Evolutionary conservation across 2,113 vertebrate genomes (phyloP).

Genomic region (Aythya baeri): DNA sequence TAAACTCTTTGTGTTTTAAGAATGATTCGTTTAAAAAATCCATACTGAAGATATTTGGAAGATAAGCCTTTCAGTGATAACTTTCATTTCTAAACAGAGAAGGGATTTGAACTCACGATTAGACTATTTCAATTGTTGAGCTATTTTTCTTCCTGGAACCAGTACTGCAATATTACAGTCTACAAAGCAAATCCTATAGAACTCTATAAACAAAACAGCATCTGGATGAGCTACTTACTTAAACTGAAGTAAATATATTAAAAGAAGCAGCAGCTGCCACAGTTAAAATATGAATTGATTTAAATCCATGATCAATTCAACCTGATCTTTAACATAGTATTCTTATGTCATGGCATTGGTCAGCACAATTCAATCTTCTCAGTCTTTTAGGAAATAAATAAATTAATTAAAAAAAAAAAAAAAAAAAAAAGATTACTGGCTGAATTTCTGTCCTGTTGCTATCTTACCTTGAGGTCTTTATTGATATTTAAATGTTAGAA

Average conservation of each 20-base stretch:
- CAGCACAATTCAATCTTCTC: not conserved
- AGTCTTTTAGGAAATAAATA: not conserved
- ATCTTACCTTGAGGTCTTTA: slow-evolving; percentile 8
- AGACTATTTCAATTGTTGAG: not conserved
- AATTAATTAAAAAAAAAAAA: not conserved
- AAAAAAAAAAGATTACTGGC: not conserved
- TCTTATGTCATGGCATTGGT: not conserved
- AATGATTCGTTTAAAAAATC: not conserved
- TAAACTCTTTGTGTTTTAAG: not conserved
- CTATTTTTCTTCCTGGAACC: not conserved
- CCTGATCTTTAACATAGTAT: not conserved
- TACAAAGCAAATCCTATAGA: not conserved
- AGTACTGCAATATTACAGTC: not conserved
- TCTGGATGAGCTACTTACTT: slow-evolving; percentile 16
- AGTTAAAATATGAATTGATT: slow-evolving; percentile 1
- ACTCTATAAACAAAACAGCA: not conserved
- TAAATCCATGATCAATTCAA: slow-evolving; percentile 13
- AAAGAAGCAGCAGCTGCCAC: slow-evolving; percentile 6
- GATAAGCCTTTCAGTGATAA: not conserved
- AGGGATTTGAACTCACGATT: not conserved
- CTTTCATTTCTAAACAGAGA: not conserved
- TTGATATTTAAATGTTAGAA: slow-evolving; percentile 34
- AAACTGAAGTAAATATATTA: not conserved
- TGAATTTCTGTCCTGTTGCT: slow-evolving; percentile 39
- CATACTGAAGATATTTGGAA: not conserved